Conservation (phyloP, 2,888 invertebrate genomes). For the Parascotia fuliginaria region DNA sequence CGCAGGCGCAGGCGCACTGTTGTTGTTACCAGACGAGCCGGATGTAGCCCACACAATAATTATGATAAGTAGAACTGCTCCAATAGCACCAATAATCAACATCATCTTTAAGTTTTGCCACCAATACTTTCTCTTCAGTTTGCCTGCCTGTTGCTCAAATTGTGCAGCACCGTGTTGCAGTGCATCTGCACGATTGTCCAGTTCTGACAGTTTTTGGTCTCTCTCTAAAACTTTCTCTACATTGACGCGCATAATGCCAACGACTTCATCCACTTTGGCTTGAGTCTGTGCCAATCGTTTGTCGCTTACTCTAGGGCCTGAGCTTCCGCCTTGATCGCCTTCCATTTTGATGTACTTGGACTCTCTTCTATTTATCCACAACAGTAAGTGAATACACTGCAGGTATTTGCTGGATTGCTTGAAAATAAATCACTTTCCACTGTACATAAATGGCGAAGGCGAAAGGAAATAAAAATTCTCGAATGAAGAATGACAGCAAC, state of each 20-base stretch:
- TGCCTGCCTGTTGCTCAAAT: constrained; percentile 98
- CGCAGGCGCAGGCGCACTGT: constrained; percentile 3
- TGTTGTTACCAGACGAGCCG: constrained; percentile 53
- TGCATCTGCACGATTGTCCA: constrained; percentile 98
- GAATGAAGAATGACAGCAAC: constrained; percentile 20
- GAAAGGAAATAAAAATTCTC: constrained; percentile 25
- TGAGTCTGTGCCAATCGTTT: constrained; percentile 83
- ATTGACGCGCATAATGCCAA: constrained; percentile 98
- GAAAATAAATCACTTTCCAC: constrained; percentile 11
- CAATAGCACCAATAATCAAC: constrained; percentile 95
- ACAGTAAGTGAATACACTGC: constrained; percentile 12
- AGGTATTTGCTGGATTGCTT: neutral
- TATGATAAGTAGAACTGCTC: constrained; percentile 92
- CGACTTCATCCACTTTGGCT: constrained; percentile 88
- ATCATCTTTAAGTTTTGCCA: constrained; percentile 99
- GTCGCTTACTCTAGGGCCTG: constrained; percentile 79
- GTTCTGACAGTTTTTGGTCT: constrained; percentile 97
- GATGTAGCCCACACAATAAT: constrained; percentile 89
- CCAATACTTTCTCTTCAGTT: constrained; percentile 98
- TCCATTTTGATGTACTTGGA: constrained; percentile 67
- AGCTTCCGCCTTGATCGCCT: constrained; percentile 78
- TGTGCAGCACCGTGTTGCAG: constrained; percentile 97
- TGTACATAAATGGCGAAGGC: constrained; percentile 50
- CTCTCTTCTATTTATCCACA: constrained; percentile 5
- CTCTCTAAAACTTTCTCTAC: constrained; percentile 98